phyloP scores from a whole-genome alignment of 2,888 invertebrate genomes.

The Willowsia nigromaculata region DNA sequence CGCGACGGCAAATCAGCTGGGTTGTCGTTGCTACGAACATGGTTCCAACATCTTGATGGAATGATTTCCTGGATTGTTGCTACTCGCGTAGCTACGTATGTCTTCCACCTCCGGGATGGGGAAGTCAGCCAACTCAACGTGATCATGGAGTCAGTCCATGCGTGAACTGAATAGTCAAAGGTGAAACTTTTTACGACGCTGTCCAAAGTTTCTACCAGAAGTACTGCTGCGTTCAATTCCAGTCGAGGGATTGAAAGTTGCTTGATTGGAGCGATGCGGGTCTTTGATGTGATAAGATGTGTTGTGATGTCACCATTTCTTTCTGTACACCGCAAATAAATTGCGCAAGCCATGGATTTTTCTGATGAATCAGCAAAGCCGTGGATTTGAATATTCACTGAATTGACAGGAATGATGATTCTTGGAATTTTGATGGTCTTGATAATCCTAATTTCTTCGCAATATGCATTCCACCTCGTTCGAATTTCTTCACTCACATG shows the following conservation, averaged over 20 bases:
- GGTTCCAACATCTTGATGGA: slow-evolving; percentile 71
- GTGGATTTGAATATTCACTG: not conserved
- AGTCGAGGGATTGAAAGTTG: slow-evolving; percentile 72
- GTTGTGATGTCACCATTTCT: not conserved
- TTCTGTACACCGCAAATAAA: not conserved
- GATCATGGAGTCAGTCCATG: slow-evolving; percentile 79
- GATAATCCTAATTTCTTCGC: not conserved
- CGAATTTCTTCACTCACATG: slow-evolving; percentile 65
- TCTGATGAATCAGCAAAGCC: slow-evolving; percentile 25
- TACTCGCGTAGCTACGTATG: slow-evolving; percentile 78
- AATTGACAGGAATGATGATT: not conserved
- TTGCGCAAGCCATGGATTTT: not conserved
- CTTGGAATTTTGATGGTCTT: not conserved
- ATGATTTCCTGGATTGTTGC: slow-evolving; percentile 71
- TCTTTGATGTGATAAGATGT: not conserved
- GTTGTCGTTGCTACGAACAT: slow-evolving; percentile 78
- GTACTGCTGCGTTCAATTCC: slow-evolving; percentile 48
- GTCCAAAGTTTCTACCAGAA: slow-evolving; percentile 14
- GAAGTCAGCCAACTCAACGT: slow-evolving; percentile 78
- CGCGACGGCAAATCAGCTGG: slow-evolving; percentile 79
- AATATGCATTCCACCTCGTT: not conserved
- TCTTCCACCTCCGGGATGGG: slow-evolving; percentile 75
- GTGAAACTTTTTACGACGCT: not conserved
- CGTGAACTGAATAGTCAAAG: slow-evolving; percentile 19
- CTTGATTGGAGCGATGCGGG: slow-evolving; percentile 17